Conservation (phyloP, 2,797 vertebrate species). For the Eulemur albifrons region DNA sequence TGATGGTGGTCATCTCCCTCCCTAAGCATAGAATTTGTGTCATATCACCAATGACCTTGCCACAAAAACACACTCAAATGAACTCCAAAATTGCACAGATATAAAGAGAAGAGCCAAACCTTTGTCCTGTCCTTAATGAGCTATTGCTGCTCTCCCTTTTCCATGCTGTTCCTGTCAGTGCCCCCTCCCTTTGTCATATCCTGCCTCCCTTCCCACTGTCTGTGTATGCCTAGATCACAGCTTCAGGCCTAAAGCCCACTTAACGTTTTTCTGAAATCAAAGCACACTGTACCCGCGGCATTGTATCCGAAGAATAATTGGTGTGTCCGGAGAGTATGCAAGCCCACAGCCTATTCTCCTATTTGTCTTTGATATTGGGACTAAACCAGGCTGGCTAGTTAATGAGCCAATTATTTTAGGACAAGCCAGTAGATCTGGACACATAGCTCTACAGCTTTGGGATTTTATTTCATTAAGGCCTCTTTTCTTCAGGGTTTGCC, state of each 20-base stretch:
- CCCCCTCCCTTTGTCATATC: background rate
- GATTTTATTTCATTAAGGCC: constrained; percentile 45
- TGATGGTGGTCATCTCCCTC: background rate
- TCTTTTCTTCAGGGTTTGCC: constrained; percentile 42
- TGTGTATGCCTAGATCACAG: constrained; percentile 26
- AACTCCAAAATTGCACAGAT: constrained; percentile 2
- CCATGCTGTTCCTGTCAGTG: background rate
- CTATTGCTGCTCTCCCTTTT: constrained; percentile 14
- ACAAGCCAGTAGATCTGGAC: background rate
- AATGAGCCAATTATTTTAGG: constrained; percentile 53
- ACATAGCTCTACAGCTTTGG: background rate
- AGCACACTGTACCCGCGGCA: background rate
- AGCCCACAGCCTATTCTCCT: background rate
- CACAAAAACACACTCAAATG: constrained; percentile 41
- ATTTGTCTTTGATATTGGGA: constrained; percentile 51
- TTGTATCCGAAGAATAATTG: constrained; percentile 21
- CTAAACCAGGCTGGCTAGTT: constrained; percentile 36
- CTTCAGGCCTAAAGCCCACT: constrained; percentile 27
- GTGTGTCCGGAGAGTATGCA: background rate
- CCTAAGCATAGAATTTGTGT: background rate
- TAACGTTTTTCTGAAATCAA: constrained; percentile 44
- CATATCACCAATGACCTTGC: background rate
- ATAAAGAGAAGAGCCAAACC: constrained; percentile 2
- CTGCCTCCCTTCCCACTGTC: background rate
- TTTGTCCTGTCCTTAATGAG: constrained; percentile 48